Conservation (phyloP, 2,888 invertebrate genomes). For the Stenolophus ochropezus region DNA sequence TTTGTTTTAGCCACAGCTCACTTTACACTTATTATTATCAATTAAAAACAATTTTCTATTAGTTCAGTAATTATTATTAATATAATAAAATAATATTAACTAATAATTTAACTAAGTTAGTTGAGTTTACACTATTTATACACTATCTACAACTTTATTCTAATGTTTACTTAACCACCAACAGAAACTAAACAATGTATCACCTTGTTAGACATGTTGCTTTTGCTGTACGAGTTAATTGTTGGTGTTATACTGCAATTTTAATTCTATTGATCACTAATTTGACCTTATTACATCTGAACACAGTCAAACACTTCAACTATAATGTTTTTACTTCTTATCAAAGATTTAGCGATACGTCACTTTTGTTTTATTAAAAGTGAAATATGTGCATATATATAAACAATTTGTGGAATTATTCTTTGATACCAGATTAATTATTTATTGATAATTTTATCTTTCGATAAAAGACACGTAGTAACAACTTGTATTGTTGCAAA, state of each 20-base stretch:
- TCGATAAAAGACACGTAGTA: no score
- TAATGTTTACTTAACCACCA: not conserved
- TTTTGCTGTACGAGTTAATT: not conserved
- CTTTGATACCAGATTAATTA: not conserved
- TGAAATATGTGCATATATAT: constrained; percentile 16
- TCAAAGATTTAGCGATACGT: not conserved
- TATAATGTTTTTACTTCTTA: constrained; percentile 16
- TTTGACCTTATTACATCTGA: constrained; percentile 31
- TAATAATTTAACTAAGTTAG: no score
- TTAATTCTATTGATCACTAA: constrained; percentile 36
- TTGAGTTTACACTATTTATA: no score
- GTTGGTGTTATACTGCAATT: constrained; percentile 3
- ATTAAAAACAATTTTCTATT: no score
- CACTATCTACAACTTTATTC: no score
- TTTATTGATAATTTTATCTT: constrained; percentile 8
- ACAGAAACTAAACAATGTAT: not conserved
- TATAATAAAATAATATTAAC: no score
- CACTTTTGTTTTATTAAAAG: constrained; percentile 13
- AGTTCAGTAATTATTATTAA: no score
- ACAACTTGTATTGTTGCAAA: no score
- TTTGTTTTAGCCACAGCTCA: no score
- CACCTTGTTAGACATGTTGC: not conserved
- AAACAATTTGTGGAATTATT: not conserved
- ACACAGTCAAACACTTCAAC: constrained; percentile 4
- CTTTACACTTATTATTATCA: no score